Base-by-base conservation (phyloP, 2,888 invertebrate species). In the Eristalinus aeneus region DNA sequence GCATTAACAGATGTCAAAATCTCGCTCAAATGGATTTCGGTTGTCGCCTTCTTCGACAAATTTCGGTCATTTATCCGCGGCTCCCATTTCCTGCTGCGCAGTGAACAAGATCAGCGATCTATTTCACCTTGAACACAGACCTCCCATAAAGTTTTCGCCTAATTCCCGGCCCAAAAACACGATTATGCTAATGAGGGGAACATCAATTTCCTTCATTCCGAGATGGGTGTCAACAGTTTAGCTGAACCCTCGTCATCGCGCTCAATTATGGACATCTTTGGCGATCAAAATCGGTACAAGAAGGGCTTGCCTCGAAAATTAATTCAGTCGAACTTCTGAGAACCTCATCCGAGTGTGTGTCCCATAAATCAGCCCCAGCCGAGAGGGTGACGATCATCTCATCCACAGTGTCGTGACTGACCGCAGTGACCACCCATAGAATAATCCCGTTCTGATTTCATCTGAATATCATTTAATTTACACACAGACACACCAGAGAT, bases 371-470 rank as follows among this genome's bases (percentile, higher is more conserved):
- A 74, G 53, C 32, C 23, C 11, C 4, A 6, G 1, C 6, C 16
- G 23, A 53, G n/a, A 27, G 58, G 71, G 32, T 65, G 34, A 58
- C 65, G 60, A 63, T 65, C 36, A 6, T 22, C n/a, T 65, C 61
- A 11, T 10, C n/a, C 53, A 53, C 10, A 32, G 60, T 63, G 36
- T 63, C 63, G 67, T 80, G 68, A 73, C 74, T 81, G 81, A 68
- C 46, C 67, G 27, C 27, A 39, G 63, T 64, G 80, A 61, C 85
- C 85, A 85, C 81, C 81, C 77, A 81, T 72, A 68, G 53, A 32
- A 56, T 58, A 73, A 80, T 77, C 68, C 81, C 85, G 76, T 85
- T 85, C 63, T 76, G 63, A 72, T 85, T 80, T 11, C 39, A 77
- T 75, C 61, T 61, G 34, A 56, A 46, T 20, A 72, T 56, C 71